These are phyloP conservation scores for Tachypleus tridentatus DNA, from an alignment of 1,140 invertebrate species.

Conservation along the genomic window DNA sequence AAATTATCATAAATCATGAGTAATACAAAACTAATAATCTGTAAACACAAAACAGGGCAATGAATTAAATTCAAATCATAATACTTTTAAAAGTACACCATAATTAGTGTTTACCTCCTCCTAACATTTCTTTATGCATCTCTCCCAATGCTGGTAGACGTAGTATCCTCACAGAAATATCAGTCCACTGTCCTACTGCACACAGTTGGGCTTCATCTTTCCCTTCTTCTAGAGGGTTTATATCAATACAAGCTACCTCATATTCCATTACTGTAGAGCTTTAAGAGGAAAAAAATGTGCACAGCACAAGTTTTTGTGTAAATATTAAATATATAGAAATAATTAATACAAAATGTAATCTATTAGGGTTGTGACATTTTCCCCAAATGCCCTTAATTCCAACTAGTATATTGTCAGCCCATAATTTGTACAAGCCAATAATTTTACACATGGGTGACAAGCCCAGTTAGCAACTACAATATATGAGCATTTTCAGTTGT, in stretches of 20 bases:
- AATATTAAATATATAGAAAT: not conserved
- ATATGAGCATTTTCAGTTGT: too few species aligned
- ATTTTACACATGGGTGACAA: too few species aligned
- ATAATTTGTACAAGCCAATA: too few species aligned
- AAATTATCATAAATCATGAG: not conserved
- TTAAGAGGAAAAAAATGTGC: slow-evolving; percentile 2
- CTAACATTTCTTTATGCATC: slow-evolving; percentile 60
- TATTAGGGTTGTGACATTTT: too few species aligned
- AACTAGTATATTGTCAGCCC: not conserved
- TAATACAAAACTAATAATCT: slow-evolving; percentile 1
- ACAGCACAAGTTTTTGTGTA: not conserved
- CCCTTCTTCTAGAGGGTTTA: slow-evolving; percentile 56
- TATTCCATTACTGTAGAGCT: slow-evolving; percentile 61
- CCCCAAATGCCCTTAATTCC: not conserved
- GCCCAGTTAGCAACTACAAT: too few species aligned
- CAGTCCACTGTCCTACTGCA: slow-evolving; percentile 93
- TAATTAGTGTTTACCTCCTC: slow-evolving; percentile 49
- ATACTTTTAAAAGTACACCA: not conserved
- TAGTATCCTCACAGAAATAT: slow-evolving; percentile 62
- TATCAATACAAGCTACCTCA: slow-evolving; percentile 93
- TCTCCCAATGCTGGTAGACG: slow-evolving; percentile 22
- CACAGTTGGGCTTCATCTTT: slow-evolving; percentile 48
- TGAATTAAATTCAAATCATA: not conserved
- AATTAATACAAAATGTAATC: slow-evolving; percentile 4
- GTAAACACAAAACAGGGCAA: not conserved